Percentiles rank a stretch among this genome's conserved stretches.
Evolutionary conservation across 2,797 vertebrate species (phyloP).

Genomic region (Poeciliopsis infans): DNA sequence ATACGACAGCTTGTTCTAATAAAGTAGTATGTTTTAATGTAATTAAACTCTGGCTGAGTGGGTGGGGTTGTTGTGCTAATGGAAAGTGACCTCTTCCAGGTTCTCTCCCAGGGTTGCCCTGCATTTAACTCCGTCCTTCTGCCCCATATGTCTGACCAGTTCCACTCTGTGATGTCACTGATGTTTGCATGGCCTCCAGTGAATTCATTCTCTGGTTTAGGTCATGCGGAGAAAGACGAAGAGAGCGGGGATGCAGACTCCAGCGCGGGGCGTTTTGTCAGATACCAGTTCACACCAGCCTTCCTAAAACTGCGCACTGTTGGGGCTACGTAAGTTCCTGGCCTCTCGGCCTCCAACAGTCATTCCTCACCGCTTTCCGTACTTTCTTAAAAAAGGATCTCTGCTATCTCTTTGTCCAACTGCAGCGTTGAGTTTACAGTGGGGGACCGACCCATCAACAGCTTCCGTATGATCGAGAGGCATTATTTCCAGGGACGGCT

Average conservation of each 20-base stretch:
- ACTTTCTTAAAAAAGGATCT: neutral
- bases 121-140: too few species aligned
- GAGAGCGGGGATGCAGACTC: constrained; percentile 85
- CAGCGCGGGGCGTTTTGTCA: constrained; percentile 94
- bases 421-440: constrained; percentile 97
- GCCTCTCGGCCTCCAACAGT: neutral
- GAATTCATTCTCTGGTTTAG: constrained; percentile 67
- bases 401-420: constrained; percentile 19
- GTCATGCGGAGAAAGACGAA: constrained; percentile 84
- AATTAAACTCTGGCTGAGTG: neutral
- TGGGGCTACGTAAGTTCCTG: constrained; percentile 90
- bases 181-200: neutral
- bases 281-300: constrained; percentile 97
- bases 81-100: neutral
- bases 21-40: neutral
- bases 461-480: constrained; percentile 97
- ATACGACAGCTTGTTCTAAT: neutral
- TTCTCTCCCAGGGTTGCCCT: neutral
- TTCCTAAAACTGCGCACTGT: constrained; percentile 94
- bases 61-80: neutral
- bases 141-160: neutral
- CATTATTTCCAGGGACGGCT: constrained; percentile 97
- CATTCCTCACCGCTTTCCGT: neutral
- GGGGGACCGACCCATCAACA: constrained; percentile 92
- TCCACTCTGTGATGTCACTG: neutral